Base-by-base conservation (phyloP, 2,113 vertebrate species). In the Notechis scutatus region DNA sequence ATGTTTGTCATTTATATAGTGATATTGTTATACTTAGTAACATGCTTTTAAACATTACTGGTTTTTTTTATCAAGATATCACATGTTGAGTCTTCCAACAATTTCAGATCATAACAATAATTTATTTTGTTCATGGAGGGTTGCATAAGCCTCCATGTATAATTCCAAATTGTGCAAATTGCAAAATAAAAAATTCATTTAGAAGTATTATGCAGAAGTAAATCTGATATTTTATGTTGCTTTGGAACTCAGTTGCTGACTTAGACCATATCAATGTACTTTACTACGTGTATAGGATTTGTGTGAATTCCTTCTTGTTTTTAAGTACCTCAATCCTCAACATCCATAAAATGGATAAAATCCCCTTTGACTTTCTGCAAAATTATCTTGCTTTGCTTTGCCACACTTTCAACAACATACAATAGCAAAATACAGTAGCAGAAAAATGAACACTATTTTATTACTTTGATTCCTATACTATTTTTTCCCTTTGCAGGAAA, bases 401-500 rank as follows among this genome's bases (percentile, higher is more conserved):
- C 34, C 74, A 81, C 18, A 81, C 20, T 34, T 81, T 42, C 74
- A 81, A 81, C 18, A 81, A 42, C 34, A 9, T 81, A 81, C 74
- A 81, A 81, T 42, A 42, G 6, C 6, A 85, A 57, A 42, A 18
- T 2, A 0, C 18, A 12, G 4, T 1, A 90, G 42, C 21, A 93
- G 24, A 74, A 23, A 34, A 18, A 81, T 81, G 74, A 42, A 81
- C 55, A 89, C 34, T 89, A 55, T 95, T 45, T 42, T 94, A 55
- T 20, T 87, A 8, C 91, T 47, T 54, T 95, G 64, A 96, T 47
- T 0, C 18, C 95, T 59, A 95, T 21, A 5, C 14, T 93, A 47
- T 56, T n/a, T 39, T 96, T 61, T 90, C 92, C 95, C 20, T 94
- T 47, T 97, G 39, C 96, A 99, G 99, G 98, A 99, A 98, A 59